A percentile compares a stretch with the other conserved stretches of the same genome.
phyloP scores from a whole-genome alignment of 2,797 vertebrate genomes.

The Alauda arvensis region DNA sequence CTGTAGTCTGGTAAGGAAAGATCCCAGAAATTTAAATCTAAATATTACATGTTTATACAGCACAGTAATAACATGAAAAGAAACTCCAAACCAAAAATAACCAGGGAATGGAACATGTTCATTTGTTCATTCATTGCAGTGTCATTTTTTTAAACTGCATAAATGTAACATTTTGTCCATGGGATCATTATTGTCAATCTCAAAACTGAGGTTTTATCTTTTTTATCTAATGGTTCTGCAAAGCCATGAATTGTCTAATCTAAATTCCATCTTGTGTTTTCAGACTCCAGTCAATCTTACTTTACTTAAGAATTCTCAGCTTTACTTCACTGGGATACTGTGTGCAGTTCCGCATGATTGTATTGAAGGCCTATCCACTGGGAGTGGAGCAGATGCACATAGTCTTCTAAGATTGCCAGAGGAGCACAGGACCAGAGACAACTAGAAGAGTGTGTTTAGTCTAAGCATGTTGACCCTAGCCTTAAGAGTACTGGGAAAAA shows the following conservation, averaged over 20 bases:
- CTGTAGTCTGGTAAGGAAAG: not conserved
- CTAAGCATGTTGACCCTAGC: not conserved
- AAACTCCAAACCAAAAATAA: not conserved
- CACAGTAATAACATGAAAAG: not conserved
- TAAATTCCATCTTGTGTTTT: not conserved
- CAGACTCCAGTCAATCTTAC: not conserved
- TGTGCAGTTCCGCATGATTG: not conserved
- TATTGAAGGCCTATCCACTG: accelerated
- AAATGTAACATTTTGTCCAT: not conserved
- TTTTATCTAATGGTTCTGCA: not conserved
- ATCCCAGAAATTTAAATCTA: not conserved
- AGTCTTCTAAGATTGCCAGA: not conserved
- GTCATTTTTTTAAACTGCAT: not conserved
- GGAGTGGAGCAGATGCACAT: not conserved
- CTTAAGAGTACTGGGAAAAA: not conserved
- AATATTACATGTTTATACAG: not conserved
- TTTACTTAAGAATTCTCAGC: not conserved
- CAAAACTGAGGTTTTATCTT: not conserved
- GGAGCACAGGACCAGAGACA: not conserved
- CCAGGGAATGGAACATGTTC: not conserved
- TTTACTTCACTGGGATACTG: not conserved
- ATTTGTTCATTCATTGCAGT: not conserved
- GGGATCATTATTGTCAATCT: not conserved
- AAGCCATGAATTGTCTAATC: not conserved
- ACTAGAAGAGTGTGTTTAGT: not conserved